These are phyloP conservation scores for Bubo bubo DNA, from an alignment of 2,113 vertebrate genomes.

Conservation along the genomic window DNA sequence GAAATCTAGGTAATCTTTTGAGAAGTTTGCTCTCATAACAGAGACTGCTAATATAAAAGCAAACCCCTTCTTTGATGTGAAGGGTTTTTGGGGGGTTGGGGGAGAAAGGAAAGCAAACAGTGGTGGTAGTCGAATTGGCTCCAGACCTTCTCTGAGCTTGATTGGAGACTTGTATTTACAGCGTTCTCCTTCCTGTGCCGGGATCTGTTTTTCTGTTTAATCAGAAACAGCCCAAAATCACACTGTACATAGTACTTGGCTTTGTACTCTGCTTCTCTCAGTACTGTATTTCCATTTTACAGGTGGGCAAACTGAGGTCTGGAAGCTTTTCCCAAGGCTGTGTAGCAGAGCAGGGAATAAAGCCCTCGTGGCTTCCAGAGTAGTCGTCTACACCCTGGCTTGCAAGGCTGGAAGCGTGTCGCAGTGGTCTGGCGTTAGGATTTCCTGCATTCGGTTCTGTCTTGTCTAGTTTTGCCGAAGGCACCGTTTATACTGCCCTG, in stretches of 20 bases:
- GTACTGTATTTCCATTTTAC: background rate
- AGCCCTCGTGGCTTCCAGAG: background rate
- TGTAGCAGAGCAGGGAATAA: fast-evolving
- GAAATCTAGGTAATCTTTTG: background rate
- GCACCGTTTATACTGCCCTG: background rate
- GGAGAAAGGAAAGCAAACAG: background rate
- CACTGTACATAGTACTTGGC: background rate
- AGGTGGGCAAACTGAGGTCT: background rate
- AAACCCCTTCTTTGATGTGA: background rate
- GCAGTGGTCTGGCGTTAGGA: background rate
- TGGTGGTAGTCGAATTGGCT: background rate
- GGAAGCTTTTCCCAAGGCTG: background rate
- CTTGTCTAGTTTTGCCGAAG: background rate
- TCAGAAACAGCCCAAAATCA: background rate
- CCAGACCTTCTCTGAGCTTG: background rate
- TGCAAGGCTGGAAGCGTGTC: fast-evolving
- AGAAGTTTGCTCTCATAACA: background rate
- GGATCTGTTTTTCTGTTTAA: background rate
- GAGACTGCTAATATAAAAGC: background rate
- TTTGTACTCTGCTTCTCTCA: background rate
- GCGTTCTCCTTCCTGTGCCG: background rate
- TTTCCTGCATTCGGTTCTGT: background rate
- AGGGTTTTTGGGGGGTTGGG: background rate
- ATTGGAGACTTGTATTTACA: background rate
- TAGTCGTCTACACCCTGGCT: fast-evolving